Evolutionary conservation across 2,797 vertebrate species (phyloP).

Genomic region (Thamnophis elegans): DNA sequence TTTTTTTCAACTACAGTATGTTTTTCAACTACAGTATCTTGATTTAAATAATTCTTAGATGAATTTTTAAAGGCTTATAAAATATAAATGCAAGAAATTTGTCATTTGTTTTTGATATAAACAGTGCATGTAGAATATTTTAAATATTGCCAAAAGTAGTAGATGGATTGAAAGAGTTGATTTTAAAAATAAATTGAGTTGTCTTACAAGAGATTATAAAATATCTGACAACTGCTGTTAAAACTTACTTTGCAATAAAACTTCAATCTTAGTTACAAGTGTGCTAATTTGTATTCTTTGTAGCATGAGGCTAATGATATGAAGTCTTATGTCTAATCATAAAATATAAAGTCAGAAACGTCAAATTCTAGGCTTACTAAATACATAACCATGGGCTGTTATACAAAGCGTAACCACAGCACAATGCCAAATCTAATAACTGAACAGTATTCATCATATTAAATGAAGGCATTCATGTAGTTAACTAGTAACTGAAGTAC

Average conservation of each 20-base stretch:
- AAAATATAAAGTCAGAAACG: not conserved
- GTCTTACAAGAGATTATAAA: slow-evolving; percentile 35
- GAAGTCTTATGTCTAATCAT: not conserved
- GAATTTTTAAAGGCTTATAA: slow-evolving; percentile 62
- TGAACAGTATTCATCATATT: not conserved
- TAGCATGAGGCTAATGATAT: not conserved
- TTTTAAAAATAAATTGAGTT: slow-evolving; percentile 28
- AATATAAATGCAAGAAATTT: slow-evolving; percentile 48
- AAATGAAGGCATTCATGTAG: not conserved
- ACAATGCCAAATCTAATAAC: not conserved
- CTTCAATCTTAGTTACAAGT: slow-evolving; percentile 11
- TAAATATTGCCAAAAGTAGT: slow-evolving; percentile 39
- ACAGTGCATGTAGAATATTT: slow-evolving; percentile 28
- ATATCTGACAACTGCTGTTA: slow-evolving; percentile 35
- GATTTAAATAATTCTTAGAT: not conserved
- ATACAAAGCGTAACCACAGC: not conserved
- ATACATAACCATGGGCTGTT: not conserved
- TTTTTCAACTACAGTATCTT: slow-evolving; percentile 18
- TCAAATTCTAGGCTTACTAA: not conserved
- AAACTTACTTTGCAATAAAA: slow-evolving; percentile 16
- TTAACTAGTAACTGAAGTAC: not conserved
- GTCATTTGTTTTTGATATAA: slow-evolving; percentile 36
- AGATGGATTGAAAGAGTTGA: slow-evolving; percentile 35
- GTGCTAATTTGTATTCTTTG: slow-evolving; percentile 33
- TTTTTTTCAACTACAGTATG: slow-evolving; percentile 17